A percentile compares a stretch with the other conserved stretches of the same genome.
phyloP scores from a whole-genome alignment of 1,140 invertebrate genomes.

The Drosophila sp. region DNA sequence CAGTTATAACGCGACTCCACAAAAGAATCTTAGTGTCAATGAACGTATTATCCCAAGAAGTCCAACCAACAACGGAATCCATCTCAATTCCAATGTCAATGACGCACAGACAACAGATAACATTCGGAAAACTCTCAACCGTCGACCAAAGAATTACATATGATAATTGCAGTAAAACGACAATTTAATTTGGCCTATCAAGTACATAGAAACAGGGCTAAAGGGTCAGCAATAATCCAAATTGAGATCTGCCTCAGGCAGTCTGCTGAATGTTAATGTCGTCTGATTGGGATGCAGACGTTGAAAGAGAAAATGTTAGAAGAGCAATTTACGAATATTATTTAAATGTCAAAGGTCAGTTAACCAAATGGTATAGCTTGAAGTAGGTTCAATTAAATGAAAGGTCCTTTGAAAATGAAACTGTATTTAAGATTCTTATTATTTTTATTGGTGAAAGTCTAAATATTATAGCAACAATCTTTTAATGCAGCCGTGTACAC shows the following conservation, averaged over 20 bases:
- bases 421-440: no score
- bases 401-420: neutral
- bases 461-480: no score
- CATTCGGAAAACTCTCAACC: conserved; percentile 15
- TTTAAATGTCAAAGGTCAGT: conserved; percentile 28
- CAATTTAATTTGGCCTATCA: conserved; percentile 69
- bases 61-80: conserved; percentile 7
- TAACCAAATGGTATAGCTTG: no score
- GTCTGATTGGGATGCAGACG: conserved; percentile 8
- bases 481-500: neutral
- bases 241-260: conserved; percentile 34
- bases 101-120: conserved; percentile 43
- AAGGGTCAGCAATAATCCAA: conserved; percentile 14
- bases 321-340: conserved; percentile 11
- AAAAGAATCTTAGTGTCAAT: conserved; percentile 53
- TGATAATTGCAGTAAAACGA: conserved; percentile 62
- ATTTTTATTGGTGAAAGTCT: no score
- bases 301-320: neutral
- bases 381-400: no score
- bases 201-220: conserved; percentile 17
- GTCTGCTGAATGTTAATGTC: conserved; percentile 32
- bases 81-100: conserved; percentile 29
- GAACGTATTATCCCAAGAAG: conserved; percentile 60
- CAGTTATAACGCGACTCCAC: conserved; percentile 62
- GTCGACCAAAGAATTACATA: conserved; percentile 31